These are phyloP conservation scores for Hipparchia sbordonii DNA, from an alignment of 2,888 invertebrate genomes.

Conservation along the genomic window DNA sequence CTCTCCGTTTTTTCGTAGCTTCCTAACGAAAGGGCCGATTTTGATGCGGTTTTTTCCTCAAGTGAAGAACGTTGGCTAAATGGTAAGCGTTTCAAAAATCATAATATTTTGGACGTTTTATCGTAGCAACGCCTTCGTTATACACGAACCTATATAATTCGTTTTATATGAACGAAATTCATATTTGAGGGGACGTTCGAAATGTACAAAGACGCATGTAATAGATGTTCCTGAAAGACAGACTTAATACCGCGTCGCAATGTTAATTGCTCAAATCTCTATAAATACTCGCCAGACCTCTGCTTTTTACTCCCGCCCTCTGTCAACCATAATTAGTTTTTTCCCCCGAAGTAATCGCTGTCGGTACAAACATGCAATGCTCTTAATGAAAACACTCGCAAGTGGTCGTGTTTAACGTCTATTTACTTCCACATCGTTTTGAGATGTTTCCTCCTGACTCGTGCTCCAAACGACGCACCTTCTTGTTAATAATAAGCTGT, in stretches of 20 bases:
- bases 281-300: conserved; percentile 44
- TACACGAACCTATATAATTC: too few species aligned
- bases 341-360: conserved; percentile 70
- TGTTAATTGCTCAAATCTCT: conserved; percentile 47
- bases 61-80: too few species aligned
- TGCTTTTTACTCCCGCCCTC: conserved; percentile 53
- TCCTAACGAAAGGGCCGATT: too few species aligned
- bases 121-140: not conserved
- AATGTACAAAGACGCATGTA: conserved; percentile 30
- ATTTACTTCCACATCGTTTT: conserved; percentile 75
- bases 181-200: conserved; percentile 23
- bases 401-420: conserved; percentile 76
- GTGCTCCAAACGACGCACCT: conserved; percentile 51
- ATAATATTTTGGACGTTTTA: not conserved
- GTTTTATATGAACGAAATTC: not conserved
- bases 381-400: conserved; percentile 78
- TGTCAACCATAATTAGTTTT: conserved; percentile 75
- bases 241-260: conserved; percentile 46
- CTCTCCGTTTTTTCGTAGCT: too few species aligned
- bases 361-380: conserved; percentile 74
- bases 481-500: conserved; percentile 24
- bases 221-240: conserved; percentile 37
- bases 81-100: not conserved
- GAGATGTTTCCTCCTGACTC: conserved; percentile 59
- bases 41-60: too few species aligned